Evolutionary conservation across 1,140 invertebrate species (phyloP).

Genomic region (Eumaeus atala): DNA sequence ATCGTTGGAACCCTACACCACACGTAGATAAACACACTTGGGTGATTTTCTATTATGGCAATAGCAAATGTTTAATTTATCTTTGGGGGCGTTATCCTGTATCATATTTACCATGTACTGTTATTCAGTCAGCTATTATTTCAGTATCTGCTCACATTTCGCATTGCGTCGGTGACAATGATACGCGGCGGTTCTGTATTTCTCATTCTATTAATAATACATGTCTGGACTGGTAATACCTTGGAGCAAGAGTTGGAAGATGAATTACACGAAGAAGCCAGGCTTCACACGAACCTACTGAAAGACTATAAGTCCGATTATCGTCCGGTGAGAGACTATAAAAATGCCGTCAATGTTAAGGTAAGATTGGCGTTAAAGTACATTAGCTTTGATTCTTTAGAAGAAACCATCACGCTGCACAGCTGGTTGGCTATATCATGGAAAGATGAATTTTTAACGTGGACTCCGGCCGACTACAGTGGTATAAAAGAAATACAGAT

Average conservation of each 20-base stretch:
- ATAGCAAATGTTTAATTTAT: conserved; percentile 16
- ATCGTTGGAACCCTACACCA: too few relatives aligned
- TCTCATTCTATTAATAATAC: conserved; percentile 7
- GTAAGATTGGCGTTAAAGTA: conserved; percentile 58
- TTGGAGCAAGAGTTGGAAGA: conserved; percentile 27
- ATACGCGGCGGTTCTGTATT: conserved; percentile 17
- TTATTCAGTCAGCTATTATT: not conserved
- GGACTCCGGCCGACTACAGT: conserved; percentile 52
- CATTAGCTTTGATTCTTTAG: conserved; percentile 48
- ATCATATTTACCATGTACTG: conserved; percentile 28
- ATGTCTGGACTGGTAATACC: not conserved
- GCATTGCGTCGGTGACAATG: conserved; percentile 24
- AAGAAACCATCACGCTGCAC: conserved; percentile 59
- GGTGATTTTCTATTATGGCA: too few relatives aligned
- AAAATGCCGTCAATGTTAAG: conserved; percentile 43
- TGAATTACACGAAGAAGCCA: conserved; percentile 42
- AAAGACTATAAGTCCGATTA: conserved; percentile 41
- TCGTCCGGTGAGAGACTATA: conserved; percentile 55
- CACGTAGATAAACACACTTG: too few relatives aligned
- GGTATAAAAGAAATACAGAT: conserved; percentile 49
- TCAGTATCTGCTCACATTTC: not conserved
- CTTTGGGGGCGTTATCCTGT: conserved; percentile 28
- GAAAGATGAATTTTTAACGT: conserved; percentile 56
- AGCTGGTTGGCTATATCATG: conserved; percentile 58
- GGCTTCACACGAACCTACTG: conserved; percentile 46